Evolutionary conservation across 2,797 vertebrate genomes (phyloP), one percentile per base, ranked within the genome.

Genomic region (Ctenopoma kingsleyae): DNA sequence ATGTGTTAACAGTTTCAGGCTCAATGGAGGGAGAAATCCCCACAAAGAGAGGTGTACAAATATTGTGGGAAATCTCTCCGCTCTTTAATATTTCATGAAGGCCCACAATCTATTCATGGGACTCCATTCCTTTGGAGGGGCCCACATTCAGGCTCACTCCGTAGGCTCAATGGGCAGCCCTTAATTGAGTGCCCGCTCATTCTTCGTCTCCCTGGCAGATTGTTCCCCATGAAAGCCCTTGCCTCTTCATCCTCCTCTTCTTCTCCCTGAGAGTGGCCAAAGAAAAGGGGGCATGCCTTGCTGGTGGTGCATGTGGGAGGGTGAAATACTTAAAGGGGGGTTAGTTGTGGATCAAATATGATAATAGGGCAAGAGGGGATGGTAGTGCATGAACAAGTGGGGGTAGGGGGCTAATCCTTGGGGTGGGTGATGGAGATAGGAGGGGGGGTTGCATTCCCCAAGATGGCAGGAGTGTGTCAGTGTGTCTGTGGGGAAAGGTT

Each of bases 141-240:
- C 94, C 94, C 82, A 82, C 93, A 96, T 97, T 97, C 94, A 96
- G 89, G 63, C 83, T 52, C 91, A 92, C 91, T 91, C 93, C 48
- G 78, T 79, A 30, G 86, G 87, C 84, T 96, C 95, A 97, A 96
- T 96, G 95, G 96, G 96, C 94, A 95, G 94, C 92, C 92, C 96
- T 96, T 97, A 97, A 97, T 97, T 96, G 96, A 97, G 96, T 96
- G 94, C 94, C 95, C 94, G 94, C 94, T 96, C 95, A 94, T 96
- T 96, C 93, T 95, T 93, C 88, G 89, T 86, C 92, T 93, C 91
- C 92, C 90, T 93, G 85, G 91, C 78, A 95, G 95, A 95, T 95
- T 95, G 93, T 95, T 95, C 91, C 85, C 89, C 67, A 82, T 79
- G 89, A 93, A 95, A 95, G 94, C 89, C 90, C 78, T 79, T 86